Percentiles rank a stretch among this genome's conserved stretches.
phyloP scores from a whole-genome alignment of 2,113 vertebrate genomes.

The Garra rufa region DNA sequence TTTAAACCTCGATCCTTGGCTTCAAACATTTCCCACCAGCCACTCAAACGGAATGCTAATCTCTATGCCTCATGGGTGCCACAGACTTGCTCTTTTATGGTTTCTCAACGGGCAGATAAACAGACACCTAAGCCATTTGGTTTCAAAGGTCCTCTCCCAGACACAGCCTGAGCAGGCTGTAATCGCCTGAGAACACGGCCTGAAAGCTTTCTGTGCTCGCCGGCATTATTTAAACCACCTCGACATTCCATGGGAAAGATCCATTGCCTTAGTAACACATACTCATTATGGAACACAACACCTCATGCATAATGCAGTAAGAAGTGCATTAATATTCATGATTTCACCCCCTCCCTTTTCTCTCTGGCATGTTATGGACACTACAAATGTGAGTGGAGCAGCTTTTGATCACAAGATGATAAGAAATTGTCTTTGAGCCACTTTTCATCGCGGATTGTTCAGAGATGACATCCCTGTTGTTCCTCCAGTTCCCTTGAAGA shows the following conservation, averaged over 20 bases:
- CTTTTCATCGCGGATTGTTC: not conserved
- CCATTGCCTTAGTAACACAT: constrained; percentile 48
- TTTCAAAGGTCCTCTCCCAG: constrained; percentile 64
- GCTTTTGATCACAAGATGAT: constrained; percentile 27
- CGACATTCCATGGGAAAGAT: constrained; percentile 49
- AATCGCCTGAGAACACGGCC: constrained; percentile 59
- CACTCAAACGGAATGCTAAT: constrained; percentile 62
- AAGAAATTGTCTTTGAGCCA: not conserved
- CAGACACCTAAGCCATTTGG: constrained; percentile 63
- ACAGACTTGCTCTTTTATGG: constrained; percentile 52
- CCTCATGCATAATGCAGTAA: constrained; percentile 49
- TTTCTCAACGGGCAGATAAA: constrained; percentile 67
- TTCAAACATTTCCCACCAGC: constrained; percentile 50
- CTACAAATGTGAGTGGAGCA: not conserved
- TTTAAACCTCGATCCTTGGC: constrained; percentile 43
- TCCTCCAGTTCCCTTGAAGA: not conserved
- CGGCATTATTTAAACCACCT: constrained; percentile 51
- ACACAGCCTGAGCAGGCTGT: constrained; percentile 64
- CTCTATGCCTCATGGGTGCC: constrained; percentile 52
- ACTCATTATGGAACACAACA: constrained; percentile 26
- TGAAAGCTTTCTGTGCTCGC: constrained; percentile 52
- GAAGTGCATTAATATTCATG: constrained; percentile 47
- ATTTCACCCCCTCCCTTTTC: constrained; percentile 20
- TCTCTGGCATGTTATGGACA: constrained; percentile 23
- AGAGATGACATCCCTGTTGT: not conserved